Evolutionary conservation across 2,888 invertebrate genomes (phyloP).

Genomic region (Lottia gigantea): DNA sequence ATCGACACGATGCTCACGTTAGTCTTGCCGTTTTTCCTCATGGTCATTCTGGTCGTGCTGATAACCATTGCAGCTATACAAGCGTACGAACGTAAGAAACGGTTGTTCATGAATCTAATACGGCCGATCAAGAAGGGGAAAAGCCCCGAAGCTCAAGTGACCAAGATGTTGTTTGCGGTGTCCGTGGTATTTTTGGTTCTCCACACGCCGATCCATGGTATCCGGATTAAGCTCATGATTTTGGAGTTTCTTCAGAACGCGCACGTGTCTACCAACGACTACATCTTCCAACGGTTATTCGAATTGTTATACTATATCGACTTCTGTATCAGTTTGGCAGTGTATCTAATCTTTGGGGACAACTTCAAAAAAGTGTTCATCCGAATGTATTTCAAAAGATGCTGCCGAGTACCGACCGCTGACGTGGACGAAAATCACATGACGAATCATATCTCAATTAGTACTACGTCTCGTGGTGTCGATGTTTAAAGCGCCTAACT

Average conservation of each 20-base stretch:
- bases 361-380: conserved; percentile 25
- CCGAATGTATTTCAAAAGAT: conserved; percentile 23
- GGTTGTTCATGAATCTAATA: conserved; percentile 8
- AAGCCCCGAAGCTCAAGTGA: conserved; percentile 23
- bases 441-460: no score
- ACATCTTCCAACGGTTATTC: conserved; percentile 22
- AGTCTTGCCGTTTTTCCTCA: conserved; percentile 20
- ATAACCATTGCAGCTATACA: conserved; percentile 21
- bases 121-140: neutral
- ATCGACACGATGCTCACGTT: conserved; percentile 26
- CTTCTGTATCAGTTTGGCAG: conserved; percentile 24
- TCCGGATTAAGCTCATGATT: conserved; percentile 21
- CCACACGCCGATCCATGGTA: conserved; percentile 23
- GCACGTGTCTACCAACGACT: conserved; percentile 9
- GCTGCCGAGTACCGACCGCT: conserved; percentile 9
- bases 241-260: neutral
- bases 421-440: conserved; percentile 10
- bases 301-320: conserved; percentile 27
- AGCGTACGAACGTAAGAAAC: conserved; percentile 21
- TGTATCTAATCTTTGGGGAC: conserved; percentile 28
- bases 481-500: no score
- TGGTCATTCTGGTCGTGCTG: conserved; percentile 19
- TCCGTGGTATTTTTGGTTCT: conserved; percentile 26
- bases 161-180: conserved; percentile 23
- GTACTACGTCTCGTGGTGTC: no score